A percentile compares a stretch with the other conserved stretches of the same genome.
phyloP scores from a whole-genome alignment of 2,113 vertebrate species.

The Trogon surrucura region DNA sequence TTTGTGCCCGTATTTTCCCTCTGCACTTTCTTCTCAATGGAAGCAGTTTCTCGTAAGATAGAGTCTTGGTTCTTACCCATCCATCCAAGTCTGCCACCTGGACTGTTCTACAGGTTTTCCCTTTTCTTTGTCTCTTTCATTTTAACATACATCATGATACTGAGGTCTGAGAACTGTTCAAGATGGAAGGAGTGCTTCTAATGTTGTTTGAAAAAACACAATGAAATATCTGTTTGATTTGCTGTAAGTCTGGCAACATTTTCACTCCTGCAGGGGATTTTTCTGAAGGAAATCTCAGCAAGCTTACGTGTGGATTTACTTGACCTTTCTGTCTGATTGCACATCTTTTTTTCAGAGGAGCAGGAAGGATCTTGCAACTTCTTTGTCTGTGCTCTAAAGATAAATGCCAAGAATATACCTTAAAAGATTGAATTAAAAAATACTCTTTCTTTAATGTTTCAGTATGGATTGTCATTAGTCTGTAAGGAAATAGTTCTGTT shows the following conservation, averaged over 20 bases:
- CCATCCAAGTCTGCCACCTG: not conserved
- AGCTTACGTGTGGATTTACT: conserved; percentile 57
- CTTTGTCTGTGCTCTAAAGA: conserved; percentile 43
- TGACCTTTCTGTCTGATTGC: conserved; percentile 66
- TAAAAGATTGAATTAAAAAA: conserved; percentile 62
- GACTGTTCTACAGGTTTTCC: not conserved
- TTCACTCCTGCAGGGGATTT: conserved; percentile 50
- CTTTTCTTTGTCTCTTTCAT: not conserved
- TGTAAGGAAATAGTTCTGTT: conserved; percentile 61
- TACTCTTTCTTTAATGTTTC: conserved; percentile 60
- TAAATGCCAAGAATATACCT: conserved; percentile 62
- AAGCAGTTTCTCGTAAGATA: not conserved
- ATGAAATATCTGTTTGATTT: conserved; percentile 52
- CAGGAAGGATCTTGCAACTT: conserved; percentile 62
- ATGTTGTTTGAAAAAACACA: conserved; percentile 34
- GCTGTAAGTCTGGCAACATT: conserved; percentile 29
- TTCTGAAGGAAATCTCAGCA: conserved; percentile 61
- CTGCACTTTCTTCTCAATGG: not conserved
- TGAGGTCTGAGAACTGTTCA: not conserved
- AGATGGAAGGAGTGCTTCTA: conserved; percentile 9
- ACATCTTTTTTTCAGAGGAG: conserved; percentile 56
- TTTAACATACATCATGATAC: not conserved
- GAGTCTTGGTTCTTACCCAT: not conserved
- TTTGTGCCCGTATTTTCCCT: not conserved
- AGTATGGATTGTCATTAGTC: conserved; percentile 43